A percentile compares a stretch with the other conserved stretches of the same genome.
Evolutionary conservation across 2,113 vertebrate genomes (phyloP).

Genomic region (Passer montanus): DNA sequence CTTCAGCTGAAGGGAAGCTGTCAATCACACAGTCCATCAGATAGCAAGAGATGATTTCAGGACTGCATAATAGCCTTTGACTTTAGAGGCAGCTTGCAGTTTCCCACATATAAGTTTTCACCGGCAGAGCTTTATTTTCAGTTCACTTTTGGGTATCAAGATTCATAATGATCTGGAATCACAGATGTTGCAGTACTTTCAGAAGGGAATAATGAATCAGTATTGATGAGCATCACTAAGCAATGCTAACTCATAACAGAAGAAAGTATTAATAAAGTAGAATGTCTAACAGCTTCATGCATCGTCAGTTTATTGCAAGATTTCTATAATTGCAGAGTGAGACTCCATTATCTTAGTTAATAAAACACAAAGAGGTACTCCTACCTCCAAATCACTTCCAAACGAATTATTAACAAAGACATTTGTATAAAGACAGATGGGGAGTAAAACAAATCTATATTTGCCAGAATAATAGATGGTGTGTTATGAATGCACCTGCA

Average conservation of each 20-base stretch:
- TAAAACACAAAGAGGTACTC: neutral
- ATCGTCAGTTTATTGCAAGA: neutral
- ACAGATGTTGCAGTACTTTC: neutral
- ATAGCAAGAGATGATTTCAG: neutral
- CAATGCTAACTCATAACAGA: neutral
- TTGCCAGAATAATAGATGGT: neutral
- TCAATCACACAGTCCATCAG: neutral
- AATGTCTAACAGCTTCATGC: neutral
- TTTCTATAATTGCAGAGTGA: neutral
- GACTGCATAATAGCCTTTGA: neutral
- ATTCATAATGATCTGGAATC: neutral
- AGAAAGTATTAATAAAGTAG: neutral
- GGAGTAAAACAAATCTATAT: neutral
- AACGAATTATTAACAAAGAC: neutral
- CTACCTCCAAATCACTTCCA: neutral
- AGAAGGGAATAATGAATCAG: neutral
- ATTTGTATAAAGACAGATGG: neutral
- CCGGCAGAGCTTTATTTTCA: neutral
- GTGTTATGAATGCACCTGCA: neutral
- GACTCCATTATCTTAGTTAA: neutral
- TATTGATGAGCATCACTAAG: neutral
- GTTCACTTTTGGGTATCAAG: neutral
- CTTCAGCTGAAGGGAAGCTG: neutral
- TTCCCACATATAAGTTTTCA: neutral
- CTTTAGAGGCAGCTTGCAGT: neutral